Evolutionary conservation across 2,113 vertebrate genomes (phyloP), one percentile per base, ranked within the genome.

Genomic region (Galemys pyrenaicus): DNA sequence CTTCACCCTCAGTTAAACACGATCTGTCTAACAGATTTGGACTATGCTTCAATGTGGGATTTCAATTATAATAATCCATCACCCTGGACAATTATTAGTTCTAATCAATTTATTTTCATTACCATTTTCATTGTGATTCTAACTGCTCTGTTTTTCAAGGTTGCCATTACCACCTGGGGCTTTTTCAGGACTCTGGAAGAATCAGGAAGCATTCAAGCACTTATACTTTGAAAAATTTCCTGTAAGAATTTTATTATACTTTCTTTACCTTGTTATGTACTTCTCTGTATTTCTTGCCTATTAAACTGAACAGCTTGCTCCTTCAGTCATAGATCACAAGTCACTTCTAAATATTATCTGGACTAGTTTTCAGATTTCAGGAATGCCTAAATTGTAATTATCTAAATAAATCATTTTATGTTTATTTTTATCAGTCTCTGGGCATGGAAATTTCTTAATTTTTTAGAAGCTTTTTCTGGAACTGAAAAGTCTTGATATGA

Each of bases 191-290:
- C 98, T 99, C 95, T 99, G 99, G 99, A 98, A 99, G 98, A 99
- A 99, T 98, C 93, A 98, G 17, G 98, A 98, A 80, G 97, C 98
- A 39, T 99, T 99, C 96, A 98, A 98, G 95, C 97, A 99, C 83
- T 97, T 99, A 7, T 99, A 99, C 98, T 99, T 99, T 97, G 97
- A 98, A 74, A 99, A 99, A 97, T 99, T 99, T 97, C 98, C 99
- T 12, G 99, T 99, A 98, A 98, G 99, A 97, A 87, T 75, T 91
- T 86, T 19, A 37, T 96, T 94, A 70, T 70, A 46, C 35, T 58
- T 79, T 65, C 73, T 20, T 22, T 16, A 87, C 46, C 20, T 62
- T 79, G 24, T 74, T 11, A 9, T 41, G 2, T 73, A 46, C 12
- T 80, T 95, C 51, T 96, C 19, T 79, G 5, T 60, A 35, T 28